Conservation (phyloP, 2,888 invertebrate species). For the Lutraria lutraria region DNA sequence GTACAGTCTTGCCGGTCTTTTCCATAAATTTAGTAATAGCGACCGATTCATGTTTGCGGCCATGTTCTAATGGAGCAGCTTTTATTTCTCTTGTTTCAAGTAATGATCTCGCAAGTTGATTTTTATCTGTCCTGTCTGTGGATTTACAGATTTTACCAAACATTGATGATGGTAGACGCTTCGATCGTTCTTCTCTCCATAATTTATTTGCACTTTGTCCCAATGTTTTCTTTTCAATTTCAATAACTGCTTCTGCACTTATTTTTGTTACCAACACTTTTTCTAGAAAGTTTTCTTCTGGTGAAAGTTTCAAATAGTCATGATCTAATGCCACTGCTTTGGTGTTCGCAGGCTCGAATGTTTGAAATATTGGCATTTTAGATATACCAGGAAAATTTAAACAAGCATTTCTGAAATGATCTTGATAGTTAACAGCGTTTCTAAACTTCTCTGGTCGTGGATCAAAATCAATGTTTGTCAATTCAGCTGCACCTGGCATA, state of each 20-base stretch:
- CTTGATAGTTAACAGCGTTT: slow-evolving; percentile 39
- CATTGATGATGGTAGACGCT: not conserved
- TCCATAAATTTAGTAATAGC: slow-evolving; percentile 33
- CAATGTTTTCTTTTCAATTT: not conserved
- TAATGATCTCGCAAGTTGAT: slow-evolving; percentile 10
- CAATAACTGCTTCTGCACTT: not conserved
- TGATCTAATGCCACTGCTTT: slow-evolving; percentile 62
- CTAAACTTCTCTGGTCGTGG: slow-evolving; percentile 50
- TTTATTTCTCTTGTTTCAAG: not conserved
- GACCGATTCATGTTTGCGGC: slow-evolving; percentile 44
- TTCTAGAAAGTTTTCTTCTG: slow-evolving; percentile 46
- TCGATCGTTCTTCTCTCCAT: not conserved
- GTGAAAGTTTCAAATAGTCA: slow-evolving; percentile 56
- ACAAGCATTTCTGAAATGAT: slow-evolving; percentile 59
- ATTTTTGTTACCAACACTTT: not conserved
- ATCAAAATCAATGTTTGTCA: slow-evolving; percentile 54
- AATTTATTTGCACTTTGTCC: not conserved
- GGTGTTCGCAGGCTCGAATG: slow-evolving; percentile 61
- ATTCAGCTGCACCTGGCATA: slow-evolving; percentile 48
- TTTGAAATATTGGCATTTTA: slow-evolving; percentile 65
- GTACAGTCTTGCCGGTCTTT: slow-evolving; percentile 16
- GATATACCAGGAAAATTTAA: slow-evolving; percentile 55
- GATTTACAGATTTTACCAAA: not conserved
- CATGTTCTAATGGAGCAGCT: slow-evolving; percentile 49
- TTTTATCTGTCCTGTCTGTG: not conserved